Evolutionary conservation across 2,888 invertebrate genomes (phyloP).

Genomic region (Himalopsyche anomala): DNA sequence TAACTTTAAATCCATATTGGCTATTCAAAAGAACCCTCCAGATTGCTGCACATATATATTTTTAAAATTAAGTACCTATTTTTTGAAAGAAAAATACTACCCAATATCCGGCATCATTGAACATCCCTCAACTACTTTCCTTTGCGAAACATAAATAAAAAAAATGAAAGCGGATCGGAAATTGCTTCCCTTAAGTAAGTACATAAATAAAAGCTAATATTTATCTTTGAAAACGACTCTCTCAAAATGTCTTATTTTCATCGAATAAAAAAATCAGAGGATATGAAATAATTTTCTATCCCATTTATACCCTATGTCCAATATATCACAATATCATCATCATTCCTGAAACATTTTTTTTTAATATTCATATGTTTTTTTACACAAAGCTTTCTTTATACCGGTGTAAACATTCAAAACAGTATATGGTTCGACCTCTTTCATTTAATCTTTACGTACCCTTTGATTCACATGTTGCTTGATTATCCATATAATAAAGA

Average conservation of each 20-base stretch:
- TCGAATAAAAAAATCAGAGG: constrained; percentile 10
- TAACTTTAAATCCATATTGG: too few relatives aligned
- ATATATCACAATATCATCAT: too few relatives aligned
- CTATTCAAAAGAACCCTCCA: not conserved
- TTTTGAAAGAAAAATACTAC: not conserved
- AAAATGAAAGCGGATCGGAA: constrained; percentile 29
- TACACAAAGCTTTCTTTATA: too few relatives aligned
- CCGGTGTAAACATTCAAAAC: too few relatives aligned
- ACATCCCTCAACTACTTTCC: not conserved
- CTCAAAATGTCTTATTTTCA: constrained; percentile 7
- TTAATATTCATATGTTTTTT: too few relatives aligned
- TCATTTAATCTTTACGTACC: too few relatives aligned
- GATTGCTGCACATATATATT: not conserved
- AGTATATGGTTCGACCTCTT: too few relatives aligned
- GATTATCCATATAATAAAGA: too few relatives aligned
- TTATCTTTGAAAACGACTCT: constrained; percentile 26
- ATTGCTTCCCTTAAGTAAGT: constrained; percentile 19
- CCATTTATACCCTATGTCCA: too few relatives aligned
- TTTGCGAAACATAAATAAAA: constrained; percentile 24
- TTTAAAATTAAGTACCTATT: not conserved
- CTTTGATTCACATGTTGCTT: too few relatives aligned
- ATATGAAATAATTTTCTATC: not conserved
- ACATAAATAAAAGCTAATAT: constrained; percentile 31
- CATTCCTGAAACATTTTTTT: too few relatives aligned
- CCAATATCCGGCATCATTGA: constrained; percentile 31